Percentiles rank a stretch among this genome's conserved stretches.
phyloP scores from a whole-genome alignment of 2,113 vertebrate species.

The Engystomops pustulosus region DNA sequence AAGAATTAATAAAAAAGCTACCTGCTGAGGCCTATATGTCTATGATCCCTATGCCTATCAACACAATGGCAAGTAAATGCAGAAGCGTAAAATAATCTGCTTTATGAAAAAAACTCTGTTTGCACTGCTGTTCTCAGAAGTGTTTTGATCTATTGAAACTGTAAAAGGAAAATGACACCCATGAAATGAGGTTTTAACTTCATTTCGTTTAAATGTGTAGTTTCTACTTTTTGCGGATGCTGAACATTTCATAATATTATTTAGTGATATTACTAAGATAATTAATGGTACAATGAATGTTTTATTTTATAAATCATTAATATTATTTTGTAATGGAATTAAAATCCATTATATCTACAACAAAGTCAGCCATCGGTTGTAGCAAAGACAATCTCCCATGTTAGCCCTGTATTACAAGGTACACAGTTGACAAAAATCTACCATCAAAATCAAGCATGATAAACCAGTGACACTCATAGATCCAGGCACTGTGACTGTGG shows the following conservation, averaged over 20 bases:
- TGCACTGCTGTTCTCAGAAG: conserved; percentile 24
- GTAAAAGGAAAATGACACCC: conserved; percentile 41
- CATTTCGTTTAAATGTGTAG: conserved; percentile 7
- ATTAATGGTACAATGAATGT: neutral
- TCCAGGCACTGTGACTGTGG: no score
- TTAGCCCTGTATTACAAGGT: no score
- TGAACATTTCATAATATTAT: neutral
- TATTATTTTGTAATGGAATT: no score
- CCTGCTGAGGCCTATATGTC: conserved; percentile 16
- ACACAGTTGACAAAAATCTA: no score
- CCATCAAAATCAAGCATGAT: no score
- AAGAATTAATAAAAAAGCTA: neutral
- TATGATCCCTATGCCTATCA: neutral
- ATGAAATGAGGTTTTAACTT: conserved; percentile 39
- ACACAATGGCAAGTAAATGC: conserved; percentile 39
- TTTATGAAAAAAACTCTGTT: conserved; percentile 31
- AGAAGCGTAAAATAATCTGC: conserved; percentile 40
- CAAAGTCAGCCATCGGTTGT: no score
- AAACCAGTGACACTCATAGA: no score
- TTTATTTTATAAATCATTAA: no score
- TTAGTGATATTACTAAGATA: neutral
- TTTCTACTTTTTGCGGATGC: neutral
- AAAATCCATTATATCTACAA: no score
- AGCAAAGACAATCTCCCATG: no score
- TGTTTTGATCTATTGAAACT: conserved; percentile 47